Base-by-base conservation (phyloP, 2,113 vertebrate species). In the Bubo blakistoni region DNA sequence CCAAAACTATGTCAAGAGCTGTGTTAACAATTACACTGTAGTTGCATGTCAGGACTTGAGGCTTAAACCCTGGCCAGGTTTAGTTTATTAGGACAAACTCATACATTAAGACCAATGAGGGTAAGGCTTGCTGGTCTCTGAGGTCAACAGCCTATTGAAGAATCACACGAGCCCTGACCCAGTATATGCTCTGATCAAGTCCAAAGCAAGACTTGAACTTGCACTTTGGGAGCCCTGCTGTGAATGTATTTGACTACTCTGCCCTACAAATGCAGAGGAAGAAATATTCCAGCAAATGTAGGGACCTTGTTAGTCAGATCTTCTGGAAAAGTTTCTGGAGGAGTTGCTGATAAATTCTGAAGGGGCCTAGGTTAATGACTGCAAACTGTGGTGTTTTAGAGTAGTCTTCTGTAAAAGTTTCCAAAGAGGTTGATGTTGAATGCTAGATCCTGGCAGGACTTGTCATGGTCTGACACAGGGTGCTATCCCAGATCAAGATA, bases 371-470 rank as follows among this genome's bases (percentile, higher is more conserved):
- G 3, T 51, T 66, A 71, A 74, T 34, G 32, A 59, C 13, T 51
- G 13, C 11, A 40, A 6, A 65, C 13, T 4, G 12, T 4, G 3
- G 3, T 54, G 14, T 42, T 90, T 76, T 88, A 76, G 16, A 65
- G 30, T 36, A 32, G 22, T 8, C 5, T 62, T 72, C 66, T 86
- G 14, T 20, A 52, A 61, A 77, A 3, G 5, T 65, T 49, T 59
- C 26, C 26, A 63, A 72, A 51, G 20, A 47, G 5, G 2, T 4
- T 16, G 9, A 22, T 2, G 0, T 1, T 57, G 15, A 32, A 36
- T 51, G 13, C 20, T 47, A 29, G 15, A 59, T 67, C 32, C 16
- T 54, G 22, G 3, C 21, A 81, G 32, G 44, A 27, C 16, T 77
- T 59, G 22, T 13, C 46, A 66, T 17, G 5, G 6, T 40, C 13